Evolutionary conservation across 2,888 invertebrate genomes (phyloP).

Genomic region (Stenchaetothrips biformis): DNA sequence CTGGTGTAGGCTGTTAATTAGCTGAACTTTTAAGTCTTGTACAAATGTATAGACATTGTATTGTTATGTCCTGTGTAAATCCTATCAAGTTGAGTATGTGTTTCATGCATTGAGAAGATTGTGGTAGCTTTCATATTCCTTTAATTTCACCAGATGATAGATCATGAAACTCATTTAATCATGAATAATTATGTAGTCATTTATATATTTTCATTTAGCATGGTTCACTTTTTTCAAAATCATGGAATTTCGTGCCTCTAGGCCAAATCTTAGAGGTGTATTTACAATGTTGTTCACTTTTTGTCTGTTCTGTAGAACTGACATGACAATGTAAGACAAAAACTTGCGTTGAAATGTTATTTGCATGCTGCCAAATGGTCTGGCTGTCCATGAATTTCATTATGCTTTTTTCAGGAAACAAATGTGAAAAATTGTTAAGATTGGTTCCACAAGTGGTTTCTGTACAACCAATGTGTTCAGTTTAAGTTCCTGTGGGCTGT

Average conservation of each 20-base stretch:
- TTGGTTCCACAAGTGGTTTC: no score
- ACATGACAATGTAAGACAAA: not conserved
- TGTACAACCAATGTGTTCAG: no score
- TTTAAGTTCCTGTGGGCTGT: no score
- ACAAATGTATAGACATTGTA: slow-evolving; percentile 25
- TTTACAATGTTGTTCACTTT: not conserved
- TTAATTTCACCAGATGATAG: slow-evolving; percentile 16
- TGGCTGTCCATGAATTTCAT: not conserved
- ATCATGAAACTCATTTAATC: slow-evolving; percentile 21
- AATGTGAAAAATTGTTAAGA: not conserved
- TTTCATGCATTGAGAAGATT: slow-evolving; percentile 15
- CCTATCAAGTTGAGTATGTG: slow-evolving; percentile 15
- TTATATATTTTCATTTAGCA: slow-evolving; percentile 30
- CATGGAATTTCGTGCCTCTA: slow-evolving; percentile 11
- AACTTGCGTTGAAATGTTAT: not conserved
- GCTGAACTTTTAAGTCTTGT: slow-evolving; percentile 21
- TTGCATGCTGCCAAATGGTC: not conserved
- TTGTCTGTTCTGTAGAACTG: not conserved
- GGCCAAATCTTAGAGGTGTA: not conserved
- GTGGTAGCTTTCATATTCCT: slow-evolving; percentile 21
- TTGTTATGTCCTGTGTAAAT: slow-evolving; percentile 22
- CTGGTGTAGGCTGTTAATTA: slow-evolving; percentile 23
- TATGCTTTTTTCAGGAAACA: not conserved
- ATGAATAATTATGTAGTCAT: slow-evolving; percentile 27
- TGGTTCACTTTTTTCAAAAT: slow-evolving; percentile 27